These are phyloP conservation scores for Lepas anatifera DNA, from an alignment of 2,888 invertebrate species.

Conservation along the genomic window DNA sequence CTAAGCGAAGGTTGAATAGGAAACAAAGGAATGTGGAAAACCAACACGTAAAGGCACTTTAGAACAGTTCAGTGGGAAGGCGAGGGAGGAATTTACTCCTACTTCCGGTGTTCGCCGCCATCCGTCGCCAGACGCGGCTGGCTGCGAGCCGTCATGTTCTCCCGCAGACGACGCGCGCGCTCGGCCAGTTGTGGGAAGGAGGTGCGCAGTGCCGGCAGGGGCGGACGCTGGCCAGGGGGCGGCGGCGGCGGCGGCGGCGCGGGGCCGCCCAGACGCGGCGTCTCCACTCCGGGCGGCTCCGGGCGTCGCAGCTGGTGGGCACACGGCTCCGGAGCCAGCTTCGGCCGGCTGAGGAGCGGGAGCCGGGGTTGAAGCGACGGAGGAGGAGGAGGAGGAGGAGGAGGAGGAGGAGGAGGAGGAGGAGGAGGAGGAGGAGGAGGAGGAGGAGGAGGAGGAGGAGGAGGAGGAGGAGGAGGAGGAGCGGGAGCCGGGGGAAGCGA, in stretches of 20 bases:
- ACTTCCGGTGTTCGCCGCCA: background rate
- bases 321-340: background rate
- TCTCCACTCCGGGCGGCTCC: background rate
- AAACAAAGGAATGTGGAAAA: too few species aligned
- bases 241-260: background rate
- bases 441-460: background rate
- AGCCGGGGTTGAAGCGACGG: background rate
- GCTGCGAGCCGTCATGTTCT: background rate
- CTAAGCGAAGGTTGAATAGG: too few species aligned
- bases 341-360: background rate
- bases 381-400: too few species aligned
- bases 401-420: background rate
- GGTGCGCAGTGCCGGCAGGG: slow-evolving; percentile 1
- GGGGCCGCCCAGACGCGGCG: background rate
- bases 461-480: background rate
- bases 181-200: background rate
- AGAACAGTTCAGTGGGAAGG: too few species aligned
- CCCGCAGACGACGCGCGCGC: background rate
- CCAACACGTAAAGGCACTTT: too few species aligned
- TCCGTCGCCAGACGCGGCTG: background rate
- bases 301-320: background rate
- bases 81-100: background rate
- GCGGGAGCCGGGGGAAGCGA: too few species aligned
- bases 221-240: background rate
- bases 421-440: background rate